Conservation (phyloP, 2,113 vertebrate species). For the Silurus glanis region DNA sequence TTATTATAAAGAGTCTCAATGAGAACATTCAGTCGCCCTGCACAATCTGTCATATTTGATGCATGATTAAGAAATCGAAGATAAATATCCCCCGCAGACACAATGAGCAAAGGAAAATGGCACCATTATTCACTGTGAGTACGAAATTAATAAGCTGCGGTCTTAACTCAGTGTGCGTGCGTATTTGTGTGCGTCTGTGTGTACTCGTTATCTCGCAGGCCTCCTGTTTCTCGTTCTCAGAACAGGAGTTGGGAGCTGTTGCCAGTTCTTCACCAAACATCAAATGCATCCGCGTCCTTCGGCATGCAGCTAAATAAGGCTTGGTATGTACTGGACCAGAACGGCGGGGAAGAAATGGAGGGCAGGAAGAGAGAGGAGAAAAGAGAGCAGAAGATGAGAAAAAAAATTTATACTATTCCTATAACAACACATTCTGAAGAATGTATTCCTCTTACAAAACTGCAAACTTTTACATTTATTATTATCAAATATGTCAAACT, state of each 20-base stretch:
- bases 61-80: conserved; percentile 65
- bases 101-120: conserved; percentile 55
- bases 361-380: not conserved
- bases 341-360: not conserved
- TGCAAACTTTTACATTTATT: not conserved
- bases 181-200: conserved; percentile 40
- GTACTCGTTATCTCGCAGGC: conserved; percentile 32
- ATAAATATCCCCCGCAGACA: conserved; percentile 65
- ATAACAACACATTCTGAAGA: not conserved
- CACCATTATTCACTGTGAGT: conserved; percentile 65
- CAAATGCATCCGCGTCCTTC: conserved; percentile 64
- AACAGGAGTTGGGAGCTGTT: conserved; percentile 62
- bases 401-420: not conserved
- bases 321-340: conserved; percentile 11
- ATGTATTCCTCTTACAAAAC: not conserved
- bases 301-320: conserved; percentile 21
- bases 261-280: conserved; percentile 71
- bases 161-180: conserved; percentile 47
- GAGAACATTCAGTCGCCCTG: conserved; percentile 34
- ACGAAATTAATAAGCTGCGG: conserved; percentile 63
- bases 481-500: not conserved
- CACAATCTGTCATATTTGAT: conserved; percentile 48
- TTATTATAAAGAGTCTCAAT: not conserved
- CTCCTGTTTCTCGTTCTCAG: conserved; percentile 59
- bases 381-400: not conserved